A percentile compares a stretch with the other conserved stretches of the same genome.
These are phyloP conservation scores for Cyprinodon brontotheroides DNA, from an alignment of 2,113 vertebrate species.

Conservation along the genomic window DNA sequence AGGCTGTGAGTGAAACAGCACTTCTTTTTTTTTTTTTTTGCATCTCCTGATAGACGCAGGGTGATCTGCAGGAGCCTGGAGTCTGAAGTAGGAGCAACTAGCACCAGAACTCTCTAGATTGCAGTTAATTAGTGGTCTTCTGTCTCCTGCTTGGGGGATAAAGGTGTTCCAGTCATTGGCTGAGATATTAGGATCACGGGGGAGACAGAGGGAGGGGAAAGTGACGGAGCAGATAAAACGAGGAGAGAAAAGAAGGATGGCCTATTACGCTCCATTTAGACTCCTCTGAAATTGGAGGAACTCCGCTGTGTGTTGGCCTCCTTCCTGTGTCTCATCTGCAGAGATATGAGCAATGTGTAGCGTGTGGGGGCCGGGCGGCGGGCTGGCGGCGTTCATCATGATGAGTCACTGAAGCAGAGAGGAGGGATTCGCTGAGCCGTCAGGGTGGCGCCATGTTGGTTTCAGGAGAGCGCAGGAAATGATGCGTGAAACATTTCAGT, in stretches of 20 bases:
- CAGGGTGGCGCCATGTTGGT: slow-evolving; percentile 14
- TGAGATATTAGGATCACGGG: slow-evolving; percentile 7
- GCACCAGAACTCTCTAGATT: slow-evolving; percentile 10
- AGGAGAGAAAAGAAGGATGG: slow-evolving; percentile 35
- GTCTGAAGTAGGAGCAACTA: not conserved
- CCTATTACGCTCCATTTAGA: slow-evolving; percentile 70
- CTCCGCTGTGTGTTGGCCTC: slow-evolving; percentile 71
- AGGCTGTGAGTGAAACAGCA: no score
- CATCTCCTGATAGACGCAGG: no score
- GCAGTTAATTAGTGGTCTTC: slow-evolving; percentile 35
- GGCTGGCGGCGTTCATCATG: not conserved
- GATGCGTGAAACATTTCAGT: not conserved
- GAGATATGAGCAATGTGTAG: slow-evolving; percentile 23
- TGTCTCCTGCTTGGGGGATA: slow-evolving; percentile 23
- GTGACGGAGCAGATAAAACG: slow-evolving; percentile 46
- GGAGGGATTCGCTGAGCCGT: not conserved
- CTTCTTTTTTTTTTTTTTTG: no score
- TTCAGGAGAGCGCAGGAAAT: not conserved
- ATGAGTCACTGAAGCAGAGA: slow-evolving; percentile 41
- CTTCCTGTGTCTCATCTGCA: slow-evolving; percentile 51
- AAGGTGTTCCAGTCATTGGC: slow-evolving; percentile 33
- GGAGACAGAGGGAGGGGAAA: not conserved
- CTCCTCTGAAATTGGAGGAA: slow-evolving; percentile 62
- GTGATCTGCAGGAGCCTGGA: not conserved
- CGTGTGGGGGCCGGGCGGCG: not conserved